These are phyloP conservation scores for Aplysina aerophoba DNA, from an alignment of 37 sponge, comb jelly and placozoan species.

Conservation along the genomic window DNA sequence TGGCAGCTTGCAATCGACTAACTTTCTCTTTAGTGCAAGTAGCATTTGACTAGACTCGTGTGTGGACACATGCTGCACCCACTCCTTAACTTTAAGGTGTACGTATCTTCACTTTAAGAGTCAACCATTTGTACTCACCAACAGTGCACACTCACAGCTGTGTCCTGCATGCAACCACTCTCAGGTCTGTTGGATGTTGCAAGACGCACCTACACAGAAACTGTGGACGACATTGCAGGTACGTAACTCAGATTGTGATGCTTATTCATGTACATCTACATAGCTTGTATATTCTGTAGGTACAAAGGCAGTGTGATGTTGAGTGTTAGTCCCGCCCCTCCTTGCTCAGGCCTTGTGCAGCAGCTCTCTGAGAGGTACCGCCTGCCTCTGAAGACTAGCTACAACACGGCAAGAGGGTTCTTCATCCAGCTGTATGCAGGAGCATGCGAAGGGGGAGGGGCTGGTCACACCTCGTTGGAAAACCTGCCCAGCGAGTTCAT, in stretches of 20 bases:
- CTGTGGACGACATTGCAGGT: constrained; percentile 93
- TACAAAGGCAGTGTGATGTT: not conserved
- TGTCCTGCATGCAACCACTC: not conserved
- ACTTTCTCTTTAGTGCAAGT: too few relatives aligned
- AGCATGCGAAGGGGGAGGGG: constrained; percentile 34
- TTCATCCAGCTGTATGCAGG: constrained; percentile 85
- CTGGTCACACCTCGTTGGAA: constrained; percentile 5
- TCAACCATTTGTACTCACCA: not conserved
- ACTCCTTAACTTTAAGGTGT: too few relatives aligned
- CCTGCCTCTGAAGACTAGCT: constrained; percentile 81
- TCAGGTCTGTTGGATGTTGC: constrained; percentile 91
- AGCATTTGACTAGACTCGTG: too few relatives aligned
- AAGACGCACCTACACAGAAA: constrained; percentile 90
- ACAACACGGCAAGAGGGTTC: constrained; percentile 88
- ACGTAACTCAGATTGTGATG: not conserved
- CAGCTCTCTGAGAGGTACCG: constrained; percentile 69
- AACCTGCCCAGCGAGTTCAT: constrained; percentile 77
- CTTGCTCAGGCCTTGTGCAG: constrained; percentile 54
- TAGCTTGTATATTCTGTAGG: too few relatives aligned
- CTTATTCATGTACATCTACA: too few relatives aligned
- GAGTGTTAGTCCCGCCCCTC: not conserved
- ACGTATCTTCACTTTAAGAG: too few relatives aligned
- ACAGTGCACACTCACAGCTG: too few relatives aligned
- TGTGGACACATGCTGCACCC: too few relatives aligned
- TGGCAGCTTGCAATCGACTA: too few relatives aligned